Evolutionary conservation across 2,888 invertebrate genomes (phyloP), one percentile per base, ranked within the genome.

Genomic region (Idaea straminata): DNA sequence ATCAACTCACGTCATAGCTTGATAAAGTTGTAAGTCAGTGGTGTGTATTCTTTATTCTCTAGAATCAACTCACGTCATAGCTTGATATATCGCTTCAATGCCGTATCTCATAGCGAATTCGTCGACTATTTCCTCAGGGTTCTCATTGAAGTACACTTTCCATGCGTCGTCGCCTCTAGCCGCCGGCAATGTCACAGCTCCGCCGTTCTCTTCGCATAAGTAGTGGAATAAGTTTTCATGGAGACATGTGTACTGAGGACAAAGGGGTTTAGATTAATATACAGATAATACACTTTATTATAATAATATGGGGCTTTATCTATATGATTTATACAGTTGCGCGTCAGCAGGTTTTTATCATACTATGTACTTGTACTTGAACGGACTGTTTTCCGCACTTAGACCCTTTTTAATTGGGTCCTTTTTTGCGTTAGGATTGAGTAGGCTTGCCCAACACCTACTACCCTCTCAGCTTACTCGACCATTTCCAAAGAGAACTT

Each of bases 41-140:
- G n/a, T n/a, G n/a, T n/a, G n/a, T n/a, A n/a, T n/a, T n/a, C n/a
- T n/a, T n/a, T n/a, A n/a, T n/a, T n/a, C 47, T 47, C 13, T 47
- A 35, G 47, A 57, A 58, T 35, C 10, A 34, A 94, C 97, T 95
- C 90, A 98, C 97, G 98, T 99, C 98, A 99, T 99, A 64, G 98
- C 99, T 92, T 99, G 99, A 92, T 99, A 99, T 77, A 99, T 99
- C 72, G 98, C 98, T 91, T 99, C 99, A 77, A 99, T 99, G 67
- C 99, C 99, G 88, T 99, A 99, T 93, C 99, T 95, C 99, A 99
- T 99, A 4, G 99, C 99, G 89, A 99, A 99, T 88, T 99, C 99
- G 83, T 99, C 99, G 0, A 99, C 99, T 63, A 99, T 98, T 86
- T 99, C 99, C 84, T 99, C 99, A 1, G 98, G 98, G 59, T 97